Percentiles rank a stretch among this genome's conserved stretches.
phyloP scores from a whole-genome alignment of 2,113 vertebrate genomes.

The Syngnathus floridae region DNA sequence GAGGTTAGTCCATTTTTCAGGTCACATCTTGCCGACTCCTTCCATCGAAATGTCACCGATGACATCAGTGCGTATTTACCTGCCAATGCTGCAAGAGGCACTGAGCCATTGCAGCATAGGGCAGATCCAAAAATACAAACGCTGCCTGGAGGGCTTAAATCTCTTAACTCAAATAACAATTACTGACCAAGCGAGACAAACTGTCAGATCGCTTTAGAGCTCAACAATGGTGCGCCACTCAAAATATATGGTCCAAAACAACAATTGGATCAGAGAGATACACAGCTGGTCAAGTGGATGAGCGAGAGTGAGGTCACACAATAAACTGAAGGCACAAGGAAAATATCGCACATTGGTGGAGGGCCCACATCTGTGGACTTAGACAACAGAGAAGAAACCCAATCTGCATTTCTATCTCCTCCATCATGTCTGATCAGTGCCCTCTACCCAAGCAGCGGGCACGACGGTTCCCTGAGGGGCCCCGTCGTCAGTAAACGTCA shows the following conservation, averaged over 20 bases:
- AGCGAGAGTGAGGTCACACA: slow-evolving; percentile 30
- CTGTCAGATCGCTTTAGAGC: slow-evolving; percentile 49
- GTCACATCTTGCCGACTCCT: background rate
- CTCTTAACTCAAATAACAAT: slow-evolving; percentile 53
- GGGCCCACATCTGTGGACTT: background rate
- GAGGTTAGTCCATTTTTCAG: slow-evolving; percentile 24
- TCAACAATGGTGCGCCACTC: slow-evolving; percentile 12
- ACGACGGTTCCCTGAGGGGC: slow-evolving; percentile 27
- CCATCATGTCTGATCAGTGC: slow-evolving; percentile 42
- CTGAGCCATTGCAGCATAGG: slow-evolving; percentile 36
- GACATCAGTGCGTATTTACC: slow-evolving; percentile 46
- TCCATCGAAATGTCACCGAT: slow-evolving; percentile 45
- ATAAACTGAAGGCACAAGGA: slow-evolving; percentile 9
- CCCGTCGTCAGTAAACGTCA: slow-evolving; percentile 31
- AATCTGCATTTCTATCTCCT: background rate
- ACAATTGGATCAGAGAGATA: slow-evolving; percentile 54
- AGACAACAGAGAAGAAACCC: background rate
- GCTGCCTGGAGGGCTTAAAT: slow-evolving; percentile 43
- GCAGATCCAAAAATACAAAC: slow-evolving; percentile 44
- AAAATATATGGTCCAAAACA: slow-evolving; percentile 30
- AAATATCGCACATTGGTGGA: background rate
- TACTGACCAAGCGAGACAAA: slow-evolving; percentile 59
- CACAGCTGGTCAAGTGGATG: slow-evolving; percentile 27
- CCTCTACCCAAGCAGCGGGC: slow-evolving; percentile 21
- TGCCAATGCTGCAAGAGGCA: slow-evolving; percentile 31